phyloP scores from a whole-genome alignment of 2,888 invertebrate genomes.

The Conops quadrifasciatus region DNA sequence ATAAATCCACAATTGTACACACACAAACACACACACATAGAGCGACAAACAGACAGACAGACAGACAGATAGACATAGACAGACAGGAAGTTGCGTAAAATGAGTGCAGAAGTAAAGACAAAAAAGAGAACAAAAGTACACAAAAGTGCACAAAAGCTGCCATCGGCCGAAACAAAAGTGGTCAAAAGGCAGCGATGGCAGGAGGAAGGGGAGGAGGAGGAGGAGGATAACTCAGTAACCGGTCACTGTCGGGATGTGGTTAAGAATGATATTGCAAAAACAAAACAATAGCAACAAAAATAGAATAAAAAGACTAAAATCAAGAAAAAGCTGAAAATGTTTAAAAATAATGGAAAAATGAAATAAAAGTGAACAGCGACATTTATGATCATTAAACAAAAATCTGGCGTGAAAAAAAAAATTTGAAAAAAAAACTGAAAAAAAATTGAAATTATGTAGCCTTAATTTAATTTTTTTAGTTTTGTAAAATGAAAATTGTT shows the following conservation, averaged over 20 bases:
- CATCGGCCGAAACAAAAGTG: not conserved
- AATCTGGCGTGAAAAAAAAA: too few species aligned
- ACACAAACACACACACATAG: constrained; percentile 20
- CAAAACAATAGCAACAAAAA: not conserved
- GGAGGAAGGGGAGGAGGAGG: not conserved
- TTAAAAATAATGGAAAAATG: not conserved
- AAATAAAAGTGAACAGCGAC: not conserved
- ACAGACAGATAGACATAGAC: not conserved
- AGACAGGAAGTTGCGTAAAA: constrained; percentile 15
- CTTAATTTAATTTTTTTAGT: too few species aligned
- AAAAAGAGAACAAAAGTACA: not conserved
- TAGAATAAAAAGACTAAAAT: not conserved
- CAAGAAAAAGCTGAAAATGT: not conserved
- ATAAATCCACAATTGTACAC: constrained; percentile 2
- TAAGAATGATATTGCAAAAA: not conserved
- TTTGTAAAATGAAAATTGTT: too few species aligned
- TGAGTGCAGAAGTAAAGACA: too few species aligned
- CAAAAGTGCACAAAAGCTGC: not conserved
- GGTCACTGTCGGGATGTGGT: too few species aligned
- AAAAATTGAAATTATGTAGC: too few species aligned
- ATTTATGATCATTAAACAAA: too few species aligned
- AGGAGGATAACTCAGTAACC: not conserved
- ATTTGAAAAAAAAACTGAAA: too few species aligned
- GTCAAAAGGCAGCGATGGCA: too few species aligned
- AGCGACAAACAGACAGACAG: not conserved